Evolutionary conservation across 2,113 vertebrate species (phyloP), one percentile per base, ranked within the genome.

Genomic region (Myocastor coypus): DNA sequence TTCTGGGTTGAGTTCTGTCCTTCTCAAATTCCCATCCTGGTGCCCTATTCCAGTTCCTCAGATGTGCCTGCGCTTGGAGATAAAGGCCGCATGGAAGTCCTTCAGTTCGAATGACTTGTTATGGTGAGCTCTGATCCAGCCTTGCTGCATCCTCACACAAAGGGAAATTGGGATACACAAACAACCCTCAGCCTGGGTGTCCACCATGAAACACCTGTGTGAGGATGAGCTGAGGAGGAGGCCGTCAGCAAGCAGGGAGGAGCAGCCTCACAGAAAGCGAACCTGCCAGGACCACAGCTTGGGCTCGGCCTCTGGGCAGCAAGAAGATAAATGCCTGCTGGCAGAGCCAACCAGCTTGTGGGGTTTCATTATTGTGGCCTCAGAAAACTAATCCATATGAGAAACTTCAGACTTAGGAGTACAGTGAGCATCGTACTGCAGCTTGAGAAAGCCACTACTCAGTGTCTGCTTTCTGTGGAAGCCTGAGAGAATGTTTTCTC

Each of bases 321-420:
- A 7, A 84, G 20, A 68, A 92, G 88, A 61, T 89, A 26, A 24
- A 19, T 68, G 26, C n/a, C 11, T 40, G 17, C 81, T 46, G 55
- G 81, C 69, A 68, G 83, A 17, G 9, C 34, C 57, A 26, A 50
- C 28, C 11, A 61, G 30, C 85, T 8, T 82, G 30, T 61, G 26
- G 3, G 19, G 26, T 80, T 68, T 80, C 61, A 40, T 91, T 83
- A 42, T 19, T 22, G 57, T 16, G 85, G 24, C 14, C 40, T 30
- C 66, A 84, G 69, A n/a, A 94, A 92, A 71, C 8, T 88, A 46
- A 82, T 19, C 32, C 17, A 46, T 59, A 11, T 37, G 19, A 37
- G 8, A 77, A 59, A 92, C 55, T 94, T 50, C 46, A 46, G 82
- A 86, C 46, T 71, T 80, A 91, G 55, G 78, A 84, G 75, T 64